These are phyloP conservation scores for Corapipo altera DNA, from an alignment of 2,113 vertebrate genomes.

Conservation along the genomic window DNA sequence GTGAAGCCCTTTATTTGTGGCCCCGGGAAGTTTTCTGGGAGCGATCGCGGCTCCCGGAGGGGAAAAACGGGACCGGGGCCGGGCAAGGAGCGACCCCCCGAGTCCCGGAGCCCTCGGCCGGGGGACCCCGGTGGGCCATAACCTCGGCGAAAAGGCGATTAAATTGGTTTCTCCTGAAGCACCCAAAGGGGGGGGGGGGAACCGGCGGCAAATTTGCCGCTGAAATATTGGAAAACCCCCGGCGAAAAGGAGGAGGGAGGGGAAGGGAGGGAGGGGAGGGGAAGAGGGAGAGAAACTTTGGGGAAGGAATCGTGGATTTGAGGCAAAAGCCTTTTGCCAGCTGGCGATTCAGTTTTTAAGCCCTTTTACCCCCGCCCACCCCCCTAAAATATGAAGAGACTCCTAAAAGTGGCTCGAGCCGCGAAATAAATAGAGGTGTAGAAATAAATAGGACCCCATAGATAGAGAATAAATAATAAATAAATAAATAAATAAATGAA, in stretches of 20 bases:
- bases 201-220: background rate
- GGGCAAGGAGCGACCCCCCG: background rate
- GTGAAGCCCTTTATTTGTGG: background rate
- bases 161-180: background rate
- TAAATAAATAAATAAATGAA: no score
- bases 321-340: background rate
- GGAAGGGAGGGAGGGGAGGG: accelerated
- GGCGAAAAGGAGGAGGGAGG: background rate
- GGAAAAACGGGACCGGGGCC: background rate
- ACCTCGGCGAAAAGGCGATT: background rate
- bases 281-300: background rate
- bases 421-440: no score
- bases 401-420: background rate
- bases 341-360: background rate
- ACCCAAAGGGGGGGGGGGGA: background rate
- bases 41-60: background rate
- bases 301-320: background rate
- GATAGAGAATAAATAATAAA: background rate
- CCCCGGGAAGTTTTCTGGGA: background rate
- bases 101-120: background rate
- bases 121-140: background rate
- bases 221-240: background rate
- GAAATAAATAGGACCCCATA: background rate
- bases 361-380: background rate
- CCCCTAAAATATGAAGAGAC: no score